Conservation (phyloP, 1,140 invertebrate genomes). For the Diplogasteroides magnus region DNA sequence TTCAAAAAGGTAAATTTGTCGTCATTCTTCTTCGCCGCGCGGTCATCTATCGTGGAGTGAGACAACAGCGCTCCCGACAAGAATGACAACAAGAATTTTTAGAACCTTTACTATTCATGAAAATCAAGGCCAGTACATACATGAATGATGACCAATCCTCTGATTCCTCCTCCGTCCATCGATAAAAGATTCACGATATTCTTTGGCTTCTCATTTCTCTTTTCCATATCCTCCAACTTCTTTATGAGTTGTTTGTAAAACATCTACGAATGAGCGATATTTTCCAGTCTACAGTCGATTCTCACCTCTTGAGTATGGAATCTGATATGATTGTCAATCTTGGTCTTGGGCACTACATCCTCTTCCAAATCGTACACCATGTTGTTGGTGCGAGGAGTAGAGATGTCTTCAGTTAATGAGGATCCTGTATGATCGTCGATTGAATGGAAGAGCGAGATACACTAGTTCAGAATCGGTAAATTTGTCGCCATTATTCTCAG, state of each 20-base stretch:
- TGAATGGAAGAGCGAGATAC: too few species aligned
- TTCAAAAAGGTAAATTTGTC: too few species aligned
- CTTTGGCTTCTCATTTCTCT: slow-evolving; percentile 18
- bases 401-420: neutral
- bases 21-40: too few species aligned
- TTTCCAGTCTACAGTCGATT: neutral
- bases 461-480: too few species aligned
- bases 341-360: slow-evolving; percentile 36
- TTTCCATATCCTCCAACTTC: slow-evolving; percentile 23
- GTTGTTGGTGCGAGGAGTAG: neutral
- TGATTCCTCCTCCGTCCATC: slow-evolving; percentile 51
- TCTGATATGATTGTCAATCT: neutral
- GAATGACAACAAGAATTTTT: too few species aligned
- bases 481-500: too few species aligned
- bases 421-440: too few species aligned
- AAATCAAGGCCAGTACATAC: slow-evolving; percentile 20
- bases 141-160: slow-evolving; percentile 51
- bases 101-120: neutral
- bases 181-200: slow-evolving; percentile 46
- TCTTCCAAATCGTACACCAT: slow-evolving; percentile 3
- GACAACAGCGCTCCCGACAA: too few species aligned
- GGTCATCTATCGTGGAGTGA: too few species aligned
- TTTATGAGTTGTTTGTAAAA: slow-evolving; percentile 47
- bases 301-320: neutral
- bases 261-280: slow-evolving; percentile 29